phyloP scores from a whole-genome alignment of 2,113 vertebrate species.

The Heterochromis multidens region DNA sequence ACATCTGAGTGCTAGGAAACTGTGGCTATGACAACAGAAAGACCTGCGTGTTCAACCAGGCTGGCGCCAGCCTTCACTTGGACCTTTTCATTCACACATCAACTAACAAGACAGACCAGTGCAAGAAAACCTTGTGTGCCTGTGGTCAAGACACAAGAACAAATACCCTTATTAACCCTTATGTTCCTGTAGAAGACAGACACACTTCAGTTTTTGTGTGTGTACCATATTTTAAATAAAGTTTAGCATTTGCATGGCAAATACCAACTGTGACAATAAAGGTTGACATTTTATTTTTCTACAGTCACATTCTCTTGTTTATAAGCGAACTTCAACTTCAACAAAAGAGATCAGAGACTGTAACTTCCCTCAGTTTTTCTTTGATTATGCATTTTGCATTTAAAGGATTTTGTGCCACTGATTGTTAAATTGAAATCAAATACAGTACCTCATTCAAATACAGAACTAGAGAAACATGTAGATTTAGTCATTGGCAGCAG shows the following conservation, averaged over 20 bases:
- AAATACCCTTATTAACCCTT: conserved; percentile 22
- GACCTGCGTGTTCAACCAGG: background rate
- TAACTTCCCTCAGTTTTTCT: background rate
- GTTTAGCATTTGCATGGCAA: conserved; percentile 21
- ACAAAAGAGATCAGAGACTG: background rate
- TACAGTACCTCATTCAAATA: background rate
- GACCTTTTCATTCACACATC: conserved; percentile 59
- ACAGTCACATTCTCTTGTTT: conserved; percentile 36
- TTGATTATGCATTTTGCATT: background rate
- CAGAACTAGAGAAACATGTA: too few species aligned
- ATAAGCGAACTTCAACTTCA: background rate
- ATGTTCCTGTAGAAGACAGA: conserved; percentile 15
- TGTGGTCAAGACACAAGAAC: conserved; percentile 14
- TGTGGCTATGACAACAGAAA: conserved; percentile 18
- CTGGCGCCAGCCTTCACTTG: conserved; percentile 32
- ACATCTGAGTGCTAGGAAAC: conserved; percentile 16
- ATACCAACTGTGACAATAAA: conserved; percentile 53
- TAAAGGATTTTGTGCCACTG: background rate
- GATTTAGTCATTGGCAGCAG: background rate
- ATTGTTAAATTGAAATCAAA: background rate
- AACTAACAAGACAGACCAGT: conserved; percentile 69
- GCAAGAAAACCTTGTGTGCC: conserved; percentile 49
- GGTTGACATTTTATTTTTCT: conserved; percentile 63
- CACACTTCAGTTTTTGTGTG: conserved; percentile 21
- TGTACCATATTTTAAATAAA: conserved; percentile 58